Evolutionary conservation across 2,113 vertebrate species (phyloP).

Genomic region (Semicossyphus pulcher): DNA sequence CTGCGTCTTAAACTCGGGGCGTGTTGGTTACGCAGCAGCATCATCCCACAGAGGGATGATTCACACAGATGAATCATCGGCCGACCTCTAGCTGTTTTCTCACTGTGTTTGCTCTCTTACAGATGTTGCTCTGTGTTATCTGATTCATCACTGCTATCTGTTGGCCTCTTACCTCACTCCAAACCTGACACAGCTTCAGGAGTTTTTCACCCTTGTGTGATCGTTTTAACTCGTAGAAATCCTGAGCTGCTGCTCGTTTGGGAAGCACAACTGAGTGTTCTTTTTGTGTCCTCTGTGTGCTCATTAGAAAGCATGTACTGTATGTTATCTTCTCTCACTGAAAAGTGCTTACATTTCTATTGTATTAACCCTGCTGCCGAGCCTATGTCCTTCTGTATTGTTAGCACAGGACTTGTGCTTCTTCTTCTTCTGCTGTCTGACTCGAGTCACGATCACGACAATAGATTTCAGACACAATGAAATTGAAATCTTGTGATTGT

Average conservation of each 20-base stretch:
- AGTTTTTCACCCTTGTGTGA: slow-evolving; percentile 24
- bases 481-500: too few relatives aligned
- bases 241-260: not conserved
- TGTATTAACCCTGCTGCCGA: too few relatives aligned
- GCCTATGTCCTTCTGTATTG: too few relatives aligned
- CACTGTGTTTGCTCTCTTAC: slow-evolving; percentile 14
- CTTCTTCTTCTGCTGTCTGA: too few relatives aligned
- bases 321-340: too few relatives aligned
- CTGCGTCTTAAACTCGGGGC: not conserved
- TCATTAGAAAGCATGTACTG: too few relatives aligned
- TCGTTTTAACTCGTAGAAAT: slow-evolving; percentile 8
- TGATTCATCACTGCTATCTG: slow-evolving; percentile 53
- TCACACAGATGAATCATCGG: slow-evolving; percentile 41
- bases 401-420: too few relatives aligned
- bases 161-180: slow-evolving; percentile 8
- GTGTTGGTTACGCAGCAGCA: not conserved
- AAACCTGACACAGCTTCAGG: slow-evolving; percentile 40
- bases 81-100: slow-evolving; percentile 18
- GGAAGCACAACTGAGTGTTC: not conserved
- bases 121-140: slow-evolving; percentile 29
- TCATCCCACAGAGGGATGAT: slow-evolving; percentile 56
- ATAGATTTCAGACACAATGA: too few relatives aligned
- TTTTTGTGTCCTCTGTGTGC: not conserved
- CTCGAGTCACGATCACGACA: too few relatives aligned
- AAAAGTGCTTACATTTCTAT: too few relatives aligned